Percentiles rank a stretch among this genome's conserved stretches.
phyloP scores from a whole-genome alignment of 2,797 vertebrate species.

The Chiroxiphia lanceolata region DNA sequence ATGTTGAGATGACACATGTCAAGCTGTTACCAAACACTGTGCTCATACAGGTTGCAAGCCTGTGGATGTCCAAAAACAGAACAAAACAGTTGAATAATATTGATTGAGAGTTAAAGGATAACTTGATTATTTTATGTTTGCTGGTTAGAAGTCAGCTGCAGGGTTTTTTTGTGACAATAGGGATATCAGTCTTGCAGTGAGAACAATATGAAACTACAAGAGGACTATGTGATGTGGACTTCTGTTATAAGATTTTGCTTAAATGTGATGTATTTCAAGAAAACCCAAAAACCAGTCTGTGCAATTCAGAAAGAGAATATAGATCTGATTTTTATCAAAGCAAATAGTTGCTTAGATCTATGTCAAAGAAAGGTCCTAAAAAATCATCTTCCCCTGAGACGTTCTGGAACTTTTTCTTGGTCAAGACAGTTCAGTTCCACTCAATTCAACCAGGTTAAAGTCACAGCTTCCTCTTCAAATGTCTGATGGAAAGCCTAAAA shows the following conservation, averaged over 20 bases:
- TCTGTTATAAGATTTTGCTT: background rate
- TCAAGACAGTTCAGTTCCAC: background rate
- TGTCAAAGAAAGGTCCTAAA: background rate
- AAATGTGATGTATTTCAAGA: background rate
- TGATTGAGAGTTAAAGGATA: background rate
- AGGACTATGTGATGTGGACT: background rate
- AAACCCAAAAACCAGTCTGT: background rate
- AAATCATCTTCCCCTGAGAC: background rate
- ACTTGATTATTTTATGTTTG: background rate
- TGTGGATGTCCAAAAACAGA: background rate
- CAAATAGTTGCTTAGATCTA: background rate
- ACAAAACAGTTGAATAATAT: background rate
- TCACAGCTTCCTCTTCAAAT: background rate
- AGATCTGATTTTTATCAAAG: background rate
- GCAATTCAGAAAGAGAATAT: background rate
- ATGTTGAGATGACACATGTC: fast-evolving
- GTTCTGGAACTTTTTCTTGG: background rate
- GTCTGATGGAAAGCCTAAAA: background rate
- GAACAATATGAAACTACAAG: background rate
- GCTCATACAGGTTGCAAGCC: background rate
- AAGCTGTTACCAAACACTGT: background rate
- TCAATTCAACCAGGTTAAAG: background rate
- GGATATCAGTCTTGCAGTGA: background rate
- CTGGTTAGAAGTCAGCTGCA: background rate
- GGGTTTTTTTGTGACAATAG: background rate